phyloP scores from a whole-genome alignment of 2,797 vertebrate genomes.

The Mastacembelus armatus region DNA sequence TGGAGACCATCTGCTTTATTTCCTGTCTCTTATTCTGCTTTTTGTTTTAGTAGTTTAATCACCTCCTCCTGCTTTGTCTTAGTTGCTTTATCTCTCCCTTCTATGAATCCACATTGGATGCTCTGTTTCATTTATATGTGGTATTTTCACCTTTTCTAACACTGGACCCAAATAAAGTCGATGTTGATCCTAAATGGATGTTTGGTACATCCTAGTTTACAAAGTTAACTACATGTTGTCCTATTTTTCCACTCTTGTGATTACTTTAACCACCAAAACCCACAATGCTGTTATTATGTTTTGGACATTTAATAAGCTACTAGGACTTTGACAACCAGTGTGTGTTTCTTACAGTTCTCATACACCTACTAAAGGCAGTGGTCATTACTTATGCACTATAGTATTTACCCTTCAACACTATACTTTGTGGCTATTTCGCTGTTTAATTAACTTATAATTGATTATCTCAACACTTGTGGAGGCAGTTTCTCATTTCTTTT shows the following conservation, averaged over 20 bases:
- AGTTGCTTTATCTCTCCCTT: neutral
- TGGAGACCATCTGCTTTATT: conserved; percentile 34
- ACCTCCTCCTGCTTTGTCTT: neutral
- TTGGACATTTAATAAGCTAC: conserved; percentile 13
- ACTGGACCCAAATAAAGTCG: neutral
- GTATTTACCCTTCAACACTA: conserved; percentile 8
- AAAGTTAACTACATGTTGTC: neutral
- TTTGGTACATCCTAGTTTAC: conserved; percentile 8
- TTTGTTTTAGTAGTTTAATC: neutral
- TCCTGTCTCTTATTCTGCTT: conserved; percentile 9
- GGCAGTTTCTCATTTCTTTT: conserved; percentile 45
- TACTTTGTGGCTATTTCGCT: neutral
- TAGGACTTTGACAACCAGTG: too few species aligned
- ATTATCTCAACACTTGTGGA: conserved; percentile 5
- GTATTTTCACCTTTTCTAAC: too few species aligned
- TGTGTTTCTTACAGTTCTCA: too few species aligned
- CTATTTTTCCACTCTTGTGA: neutral
- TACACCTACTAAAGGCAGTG: conserved; percentile 1
- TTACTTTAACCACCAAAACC: too few species aligned
- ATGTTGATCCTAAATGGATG: neutral
- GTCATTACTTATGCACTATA: neutral
- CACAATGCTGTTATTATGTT: too few species aligned
- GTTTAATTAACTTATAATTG: conserved; percentile 49
- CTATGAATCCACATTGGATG: too few species aligned
- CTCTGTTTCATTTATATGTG: too few species aligned